These are phyloP conservation scores for Propithecus perrieri DNA, from an alignment of 2,797 vertebrate genomes.

Conservation along the genomic window DNA sequence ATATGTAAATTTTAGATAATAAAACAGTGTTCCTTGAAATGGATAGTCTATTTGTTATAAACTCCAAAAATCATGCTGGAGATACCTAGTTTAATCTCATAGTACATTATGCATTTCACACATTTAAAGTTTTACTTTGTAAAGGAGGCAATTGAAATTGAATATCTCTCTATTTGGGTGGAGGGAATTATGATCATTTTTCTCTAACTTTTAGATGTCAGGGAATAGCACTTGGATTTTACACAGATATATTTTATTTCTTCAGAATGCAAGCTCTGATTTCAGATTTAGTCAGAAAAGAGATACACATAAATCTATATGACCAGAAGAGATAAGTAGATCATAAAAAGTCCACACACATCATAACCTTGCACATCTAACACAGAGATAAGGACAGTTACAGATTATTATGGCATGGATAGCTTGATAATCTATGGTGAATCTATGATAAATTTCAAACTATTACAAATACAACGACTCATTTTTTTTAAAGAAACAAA, in stretches of 20 bases:
- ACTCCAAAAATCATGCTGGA: neutral
- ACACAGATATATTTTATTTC: constrained; percentile 28
- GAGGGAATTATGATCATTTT: constrained; percentile 1
- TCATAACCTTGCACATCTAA: constrained; percentile 74
- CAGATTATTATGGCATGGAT: constrained; percentile 74
- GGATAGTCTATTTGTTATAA: neutral
- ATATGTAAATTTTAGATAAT: neutral
- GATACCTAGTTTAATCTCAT: constrained; percentile 36
- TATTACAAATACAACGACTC: constrained; percentile 66
- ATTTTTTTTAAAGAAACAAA: constrained; percentile 73
- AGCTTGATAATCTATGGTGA: constrained; percentile 75
- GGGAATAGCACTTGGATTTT: constrained; percentile 36
- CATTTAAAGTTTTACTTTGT: constrained; percentile 68
- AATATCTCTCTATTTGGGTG: constrained; percentile 39
- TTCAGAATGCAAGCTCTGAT: constrained; percentile 72
- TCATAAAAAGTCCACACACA: constrained; percentile 82
- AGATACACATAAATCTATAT: constrained; percentile 78
- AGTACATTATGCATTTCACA: constrained; percentile 45
- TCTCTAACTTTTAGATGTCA: constrained; percentile 3
- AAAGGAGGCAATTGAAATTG: constrained; percentile 46
- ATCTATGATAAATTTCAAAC: constrained; percentile 80
- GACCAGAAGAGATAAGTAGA: constrained; percentile 78
- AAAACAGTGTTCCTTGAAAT: constrained; percentile 38
- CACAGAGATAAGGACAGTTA: constrained; percentile 73
- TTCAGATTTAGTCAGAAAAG: constrained; percentile 72